Base-by-base conservation (phyloP, 2,888 invertebrate genomes). In the Drosophila helvetica region DNA sequence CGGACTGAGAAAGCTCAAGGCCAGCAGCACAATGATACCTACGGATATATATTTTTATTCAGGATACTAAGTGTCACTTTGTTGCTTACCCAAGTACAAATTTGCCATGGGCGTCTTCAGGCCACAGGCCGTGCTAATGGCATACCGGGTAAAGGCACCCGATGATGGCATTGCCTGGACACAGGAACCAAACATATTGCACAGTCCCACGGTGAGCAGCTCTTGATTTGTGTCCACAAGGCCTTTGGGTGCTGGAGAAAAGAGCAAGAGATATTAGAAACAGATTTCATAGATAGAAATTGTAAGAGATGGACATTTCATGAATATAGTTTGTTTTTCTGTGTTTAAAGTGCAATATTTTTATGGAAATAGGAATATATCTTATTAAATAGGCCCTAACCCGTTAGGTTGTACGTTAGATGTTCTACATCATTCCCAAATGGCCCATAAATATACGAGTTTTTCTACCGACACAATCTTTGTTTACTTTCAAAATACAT, bases 171-270 rank as follows among this genome's bases (percentile, higher is more conserved):
- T 97, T 7, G 98, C 95, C 86, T 95, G 95, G 22, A 97, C 95
- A 89, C 96, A 95, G 56, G 97, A 95, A 43, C 98, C 98, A 77
- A 96, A 92, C 74, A 97, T 93, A 91, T 98, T 98, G 90, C 96
- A 95, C 60, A 96, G 89, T 18, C 96, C 96, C 54, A 98, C 94
- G 1, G 97, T 96, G 79, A 97, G 92, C 94, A 98, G 96, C 93
- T 98, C 98, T 91, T 98, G 98, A 38, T 96, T 96, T 0, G 98
- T 96, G 91, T 97, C 96, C 33, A 98, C 94, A 15, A 94, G 93
- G 5, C 94, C 93, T 62, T 95, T 96, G 54, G 93, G 92, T 51
- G 94, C 96, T 96, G 88, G 17, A 90, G 33, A 19, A 7, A n/a
- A 22, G 22, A 22, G 22, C 4, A 5, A 22, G 6, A 1, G n/a